Evolutionary conservation across 1,140 invertebrate genomes (phyloP).

Genomic region (Marisa cornuarietis): DNA sequence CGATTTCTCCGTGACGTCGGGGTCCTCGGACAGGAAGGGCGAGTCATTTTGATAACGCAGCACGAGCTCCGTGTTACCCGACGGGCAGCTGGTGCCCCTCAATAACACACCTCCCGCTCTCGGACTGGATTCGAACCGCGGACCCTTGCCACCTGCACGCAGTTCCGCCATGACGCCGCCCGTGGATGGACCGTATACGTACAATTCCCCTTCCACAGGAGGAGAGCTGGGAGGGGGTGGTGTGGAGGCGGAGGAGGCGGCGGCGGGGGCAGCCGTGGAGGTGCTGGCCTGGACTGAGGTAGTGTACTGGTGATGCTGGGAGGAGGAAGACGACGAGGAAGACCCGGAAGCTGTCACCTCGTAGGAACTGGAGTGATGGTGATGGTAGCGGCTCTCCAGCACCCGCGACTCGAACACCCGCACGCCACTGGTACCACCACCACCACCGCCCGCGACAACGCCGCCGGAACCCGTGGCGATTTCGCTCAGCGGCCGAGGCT

Average conservation of each 20-base stretch:
- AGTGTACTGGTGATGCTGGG: background rate
- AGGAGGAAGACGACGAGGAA: background rate
- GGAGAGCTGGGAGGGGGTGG: background rate
- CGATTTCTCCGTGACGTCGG: constrained; percentile 14
- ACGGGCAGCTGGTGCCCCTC: background rate
- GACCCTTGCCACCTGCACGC: background rate
- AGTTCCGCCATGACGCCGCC: constrained; percentile 1
- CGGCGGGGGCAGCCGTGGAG: no score
- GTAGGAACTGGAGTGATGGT: background rate
- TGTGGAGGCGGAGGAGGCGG: background rate
- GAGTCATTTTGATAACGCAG: constrained; percentile 52
- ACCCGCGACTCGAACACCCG: no score
- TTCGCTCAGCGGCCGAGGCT: constrained; percentile 29
- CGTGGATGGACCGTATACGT: constrained; percentile 25
- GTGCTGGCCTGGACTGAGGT: background rate
- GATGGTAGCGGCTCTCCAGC: background rate
- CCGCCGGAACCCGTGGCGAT: constrained; percentile 29
- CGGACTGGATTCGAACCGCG: constrained; percentile 5
- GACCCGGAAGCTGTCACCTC: background rate
- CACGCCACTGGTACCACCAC: background rate
- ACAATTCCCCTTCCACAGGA: constrained; percentile 13
- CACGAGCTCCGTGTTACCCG: constrained; percentile 14
- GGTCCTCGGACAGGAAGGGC: constrained; percentile 40
- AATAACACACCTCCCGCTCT: background rate
- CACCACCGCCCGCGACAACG: background rate